These are phyloP conservation scores for Trichonephila inaurata DNA, from an alignment of 1,140 invertebrate genomes.

Conservation along the genomic window DNA sequence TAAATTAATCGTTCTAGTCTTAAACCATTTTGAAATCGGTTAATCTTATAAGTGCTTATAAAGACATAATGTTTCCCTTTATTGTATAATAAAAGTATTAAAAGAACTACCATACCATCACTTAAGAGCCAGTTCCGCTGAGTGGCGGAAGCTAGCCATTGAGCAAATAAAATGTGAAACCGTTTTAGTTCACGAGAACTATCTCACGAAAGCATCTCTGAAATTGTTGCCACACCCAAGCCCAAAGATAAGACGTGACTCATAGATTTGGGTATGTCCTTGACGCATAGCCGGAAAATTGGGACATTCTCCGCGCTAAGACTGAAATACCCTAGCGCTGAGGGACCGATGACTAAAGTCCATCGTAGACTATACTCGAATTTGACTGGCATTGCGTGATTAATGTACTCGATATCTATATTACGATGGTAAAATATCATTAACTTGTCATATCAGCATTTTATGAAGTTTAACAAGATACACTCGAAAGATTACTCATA, in stretches of 20 bases:
- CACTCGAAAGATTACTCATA: too few species aligned
- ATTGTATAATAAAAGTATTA: too few species aligned
- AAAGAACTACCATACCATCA: too few species aligned
- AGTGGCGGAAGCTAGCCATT: background rate
- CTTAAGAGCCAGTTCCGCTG: background rate
- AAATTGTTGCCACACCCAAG: slow-evolving; percentile 54
- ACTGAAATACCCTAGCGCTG: background rate
- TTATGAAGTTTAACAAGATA: background rate
- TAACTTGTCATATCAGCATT: background rate
- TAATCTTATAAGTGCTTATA: too few species aligned
- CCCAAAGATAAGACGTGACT: slow-evolving; percentile 38
- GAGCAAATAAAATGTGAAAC: background rate
- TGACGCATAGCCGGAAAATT: slow-evolving; percentile 21
- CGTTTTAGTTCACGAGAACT: background rate
- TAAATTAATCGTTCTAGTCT: too few species aligned
- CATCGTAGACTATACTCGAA: background rate
- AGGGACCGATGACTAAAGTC: background rate
- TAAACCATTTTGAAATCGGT: too few species aligned
- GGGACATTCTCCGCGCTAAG: background rate
- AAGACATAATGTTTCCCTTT: too few species aligned
- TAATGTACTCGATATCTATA: slow-evolving; percentile 13
- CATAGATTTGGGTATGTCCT: slow-evolving; percentile 35
- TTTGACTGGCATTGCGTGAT: background rate
- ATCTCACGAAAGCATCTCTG: slow-evolving; percentile 36
- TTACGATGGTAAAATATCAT: background rate